Evolutionary conservation across 2,888 invertebrate genomes (phyloP), one percentile per base, ranked within the genome.

Genomic region (Amphipoea lucens): DNA sequence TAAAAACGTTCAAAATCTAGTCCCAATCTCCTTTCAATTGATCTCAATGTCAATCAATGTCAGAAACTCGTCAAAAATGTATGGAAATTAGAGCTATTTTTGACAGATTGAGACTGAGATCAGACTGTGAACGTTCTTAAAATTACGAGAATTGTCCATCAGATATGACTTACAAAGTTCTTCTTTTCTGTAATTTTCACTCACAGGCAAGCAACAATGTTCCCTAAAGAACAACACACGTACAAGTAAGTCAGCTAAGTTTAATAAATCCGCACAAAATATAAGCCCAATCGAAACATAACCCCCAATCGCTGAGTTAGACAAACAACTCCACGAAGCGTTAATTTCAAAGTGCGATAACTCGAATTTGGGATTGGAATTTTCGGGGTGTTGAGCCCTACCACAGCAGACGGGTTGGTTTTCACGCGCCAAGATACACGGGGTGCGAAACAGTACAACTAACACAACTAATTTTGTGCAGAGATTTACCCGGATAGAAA

Each of bases 341-440:
- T 90, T 91, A 89, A 91, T 91, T 90, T 83, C 84, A 78, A 81
- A 87, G 89, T 87, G 85, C 84, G 84, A 88, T 88, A 89, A 90
- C 87, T 88, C 84, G 87, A 89, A 90, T 90, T 89, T 87, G 83
- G 87, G 87, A 89, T 88, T 88, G 88, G 84, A 88, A 90, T 91
- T 90, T 90, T 86, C 86, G 86, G 86, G 84, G 90, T 87, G 86
- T 84, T 82, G 77, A 79, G 82, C 79, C 78, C 79, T 79, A 81
- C 88, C 87, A 79, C 88, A 83, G 81, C 76, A 79, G 84, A 86
- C 84, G 69, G 79, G 84, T 85, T 79, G 78, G 86, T 86, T 87
- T 88, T 88, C 87, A 87, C 87, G 90, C 89, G 85, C 82, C 77
- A 84, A 88, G 87, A 89, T 90, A 86, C 81, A 76, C 78, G 79